Conservation (phyloP, 1,140 invertebrate species). For the Solenopsis invicta region DNA sequence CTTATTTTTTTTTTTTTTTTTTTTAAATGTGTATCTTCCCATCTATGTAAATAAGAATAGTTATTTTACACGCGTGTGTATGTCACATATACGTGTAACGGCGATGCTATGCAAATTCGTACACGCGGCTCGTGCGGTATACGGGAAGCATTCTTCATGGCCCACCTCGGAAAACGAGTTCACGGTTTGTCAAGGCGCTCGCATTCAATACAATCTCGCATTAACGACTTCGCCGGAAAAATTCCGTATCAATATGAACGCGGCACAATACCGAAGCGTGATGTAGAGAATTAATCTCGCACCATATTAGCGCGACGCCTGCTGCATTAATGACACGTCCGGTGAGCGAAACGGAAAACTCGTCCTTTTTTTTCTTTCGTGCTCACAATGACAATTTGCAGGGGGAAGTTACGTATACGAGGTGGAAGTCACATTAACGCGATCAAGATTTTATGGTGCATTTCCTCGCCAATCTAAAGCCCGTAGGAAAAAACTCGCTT, state of each 20-base stretch:
- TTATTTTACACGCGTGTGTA: conserved; percentile 26
- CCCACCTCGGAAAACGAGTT: conserved; percentile 19
- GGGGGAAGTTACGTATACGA: not conserved
- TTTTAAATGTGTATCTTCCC: conserved; percentile 34
- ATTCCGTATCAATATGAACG: conserved; percentile 37
- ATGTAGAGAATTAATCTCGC: conserved; percentile 20
- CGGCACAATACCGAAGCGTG: not conserved
- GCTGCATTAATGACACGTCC: conserved; percentile 24
- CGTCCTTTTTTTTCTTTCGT: not conserved
- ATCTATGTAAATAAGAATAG: conserved; percentile 54
- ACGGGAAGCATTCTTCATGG: conserved; percentile 22
- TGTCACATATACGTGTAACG: conserved; percentile 19
- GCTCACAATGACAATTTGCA: not conserved
- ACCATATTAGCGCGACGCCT: not conserved
- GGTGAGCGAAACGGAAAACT: not conserved
- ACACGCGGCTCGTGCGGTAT: conserved; percentile 35
- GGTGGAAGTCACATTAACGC: not conserved
- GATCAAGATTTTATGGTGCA: not conserved
- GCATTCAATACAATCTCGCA: conserved; percentile 48
- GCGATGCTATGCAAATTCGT: conserved; percentile 53
- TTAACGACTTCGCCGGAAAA: conserved; percentile 30
- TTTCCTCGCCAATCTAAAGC: not conserved
- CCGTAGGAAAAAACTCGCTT: not conserved
- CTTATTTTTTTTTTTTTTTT: not conserved
- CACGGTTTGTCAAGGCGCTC: conserved; percentile 31